Evolutionary conservation across 2,113 vertebrate genomes (phyloP).

Genomic region (Rana temporaria): DNA sequence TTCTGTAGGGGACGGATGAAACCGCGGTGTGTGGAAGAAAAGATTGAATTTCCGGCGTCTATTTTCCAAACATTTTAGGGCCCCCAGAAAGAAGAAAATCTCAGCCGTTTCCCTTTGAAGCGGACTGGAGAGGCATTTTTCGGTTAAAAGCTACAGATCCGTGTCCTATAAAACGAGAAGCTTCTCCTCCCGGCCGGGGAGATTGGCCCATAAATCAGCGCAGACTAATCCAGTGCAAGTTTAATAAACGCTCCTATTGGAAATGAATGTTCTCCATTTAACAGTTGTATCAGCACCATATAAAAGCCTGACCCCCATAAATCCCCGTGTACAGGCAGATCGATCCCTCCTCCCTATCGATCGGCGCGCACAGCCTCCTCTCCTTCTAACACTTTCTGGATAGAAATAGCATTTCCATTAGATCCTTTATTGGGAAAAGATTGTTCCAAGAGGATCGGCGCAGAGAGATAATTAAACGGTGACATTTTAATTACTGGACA

Average conservation of each 20-base stretch:
- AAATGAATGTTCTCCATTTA: conserved; percentile 92
- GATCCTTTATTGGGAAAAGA: conserved; percentile 86
- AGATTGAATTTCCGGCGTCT: conserved; percentile 51
- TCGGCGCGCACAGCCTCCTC: conserved; percentile 73
- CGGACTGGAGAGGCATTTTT: conserved; percentile 64
- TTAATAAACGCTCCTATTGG: conserved; percentile 88
- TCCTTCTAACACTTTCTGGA: conserved; percentile 71
- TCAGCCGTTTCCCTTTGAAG: conserved; percentile 53
- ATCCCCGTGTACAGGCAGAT: conserved; percentile 91
- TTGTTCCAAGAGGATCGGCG: conserved; percentile 79
- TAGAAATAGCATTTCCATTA: conserved; percentile 87
- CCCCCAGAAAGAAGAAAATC: conserved; percentile 44
- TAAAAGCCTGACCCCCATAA: conserved; percentile 93
- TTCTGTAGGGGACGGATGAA: conserved; percentile 56
- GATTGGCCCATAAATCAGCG: conserved; percentile 83
- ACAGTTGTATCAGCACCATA: conserved; percentile 89
- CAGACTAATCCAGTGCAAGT: conserved; percentile 82
- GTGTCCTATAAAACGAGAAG: conserved; percentile 67
- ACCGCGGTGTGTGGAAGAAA: conserved; percentile 37
- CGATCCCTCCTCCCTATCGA: conserved; percentile 88
- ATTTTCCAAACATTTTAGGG: conserved; percentile 48
- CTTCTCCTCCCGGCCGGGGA: conserved; percentile 67
- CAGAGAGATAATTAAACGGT: conserved; percentile 88
- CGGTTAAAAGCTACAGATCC: conserved; percentile 75
- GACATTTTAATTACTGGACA: conserved; percentile 97